phyloP scores from a whole-genome alignment of 2,888 invertebrate genomes.

The Patella pellucida region DNA sequence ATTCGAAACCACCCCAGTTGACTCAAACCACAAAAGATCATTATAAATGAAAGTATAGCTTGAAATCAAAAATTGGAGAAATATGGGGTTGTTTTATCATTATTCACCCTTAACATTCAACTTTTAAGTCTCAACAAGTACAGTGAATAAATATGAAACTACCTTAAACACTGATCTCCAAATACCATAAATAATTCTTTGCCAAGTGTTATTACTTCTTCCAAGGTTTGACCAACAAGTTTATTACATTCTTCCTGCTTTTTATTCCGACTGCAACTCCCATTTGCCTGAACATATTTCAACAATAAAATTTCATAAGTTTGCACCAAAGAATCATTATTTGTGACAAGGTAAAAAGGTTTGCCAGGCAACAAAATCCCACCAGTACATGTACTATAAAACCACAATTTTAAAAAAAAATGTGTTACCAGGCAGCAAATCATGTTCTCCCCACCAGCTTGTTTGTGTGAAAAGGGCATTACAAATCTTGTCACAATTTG shows the following conservation, averaged over 20 bases:
- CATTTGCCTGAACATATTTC: conserved; percentile 28
- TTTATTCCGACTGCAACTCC: conserved; percentile 29
- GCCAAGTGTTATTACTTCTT: conserved; percentile 54
- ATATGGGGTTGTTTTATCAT: not conserved
- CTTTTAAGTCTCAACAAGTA: not conserved
- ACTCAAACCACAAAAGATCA: not conserved
- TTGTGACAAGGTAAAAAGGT: too few relatives aligned
- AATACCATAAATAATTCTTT: conserved; percentile 62
- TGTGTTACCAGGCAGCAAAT: too few relatives aligned
- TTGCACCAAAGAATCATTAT: too few relatives aligned
- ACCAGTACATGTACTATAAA: too few relatives aligned
- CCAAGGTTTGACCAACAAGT: conserved; percentile 43
- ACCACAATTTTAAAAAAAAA: too few relatives aligned
- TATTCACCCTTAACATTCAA: too few relatives aligned
- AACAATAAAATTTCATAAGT: not conserved
- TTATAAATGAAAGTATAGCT: not conserved
- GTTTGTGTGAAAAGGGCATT: too few relatives aligned
- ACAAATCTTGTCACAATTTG: too few relatives aligned
- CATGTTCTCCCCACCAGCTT: too few relatives aligned
- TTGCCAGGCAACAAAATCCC: too few relatives aligned
- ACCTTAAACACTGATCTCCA: conserved; percentile 53
- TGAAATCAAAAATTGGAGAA: not conserved
- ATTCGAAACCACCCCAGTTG: too few relatives aligned
- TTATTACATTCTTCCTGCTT: conserved; percentile 38
- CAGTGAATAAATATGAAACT: not conserved